Conservation (phyloP, 2,113 vertebrate genomes). For the Cichladusa arquata region DNA sequence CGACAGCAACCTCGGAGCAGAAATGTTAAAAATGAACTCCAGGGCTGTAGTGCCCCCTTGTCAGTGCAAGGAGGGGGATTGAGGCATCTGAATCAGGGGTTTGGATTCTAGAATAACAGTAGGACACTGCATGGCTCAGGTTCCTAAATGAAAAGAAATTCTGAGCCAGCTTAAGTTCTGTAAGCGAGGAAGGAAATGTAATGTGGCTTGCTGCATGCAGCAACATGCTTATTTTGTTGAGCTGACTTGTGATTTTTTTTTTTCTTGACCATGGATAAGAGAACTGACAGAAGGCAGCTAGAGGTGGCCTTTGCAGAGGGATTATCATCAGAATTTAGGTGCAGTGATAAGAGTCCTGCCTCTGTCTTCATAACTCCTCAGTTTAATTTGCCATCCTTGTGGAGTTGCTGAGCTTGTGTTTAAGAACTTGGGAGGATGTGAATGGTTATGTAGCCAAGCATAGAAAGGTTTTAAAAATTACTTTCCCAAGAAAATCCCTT, state of each 20-base stretch:
- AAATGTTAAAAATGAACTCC: neutral
- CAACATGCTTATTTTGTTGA: neutral
- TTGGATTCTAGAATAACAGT: neutral
- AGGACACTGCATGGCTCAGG: neutral
- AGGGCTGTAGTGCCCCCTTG: neutral
- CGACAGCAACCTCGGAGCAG: neutral
- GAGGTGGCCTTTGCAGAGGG: neutral
- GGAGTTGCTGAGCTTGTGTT: constrained; percentile 1
- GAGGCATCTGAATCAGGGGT: neutral
- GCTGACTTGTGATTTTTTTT: neutral
- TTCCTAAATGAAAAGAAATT: neutral
- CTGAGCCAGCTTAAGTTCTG: neutral
- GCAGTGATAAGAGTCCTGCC: neutral
- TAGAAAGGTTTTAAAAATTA: neutral
- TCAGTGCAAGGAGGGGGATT: neutral
- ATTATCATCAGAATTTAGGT: neutral
- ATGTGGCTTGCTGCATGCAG: neutral
- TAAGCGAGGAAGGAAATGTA: rapidly evolving
- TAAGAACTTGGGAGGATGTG: neutral
- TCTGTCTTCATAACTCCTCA: neutral
- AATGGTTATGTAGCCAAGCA: constrained; percentile 12
- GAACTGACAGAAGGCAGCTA: neutral
- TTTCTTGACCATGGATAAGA: neutral
- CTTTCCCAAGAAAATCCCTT: constrained; percentile 24
- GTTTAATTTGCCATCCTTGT: neutral